Base-by-base conservation (phyloP, 2,888 invertebrate genomes). In the Cheilosia impressa region DNA sequence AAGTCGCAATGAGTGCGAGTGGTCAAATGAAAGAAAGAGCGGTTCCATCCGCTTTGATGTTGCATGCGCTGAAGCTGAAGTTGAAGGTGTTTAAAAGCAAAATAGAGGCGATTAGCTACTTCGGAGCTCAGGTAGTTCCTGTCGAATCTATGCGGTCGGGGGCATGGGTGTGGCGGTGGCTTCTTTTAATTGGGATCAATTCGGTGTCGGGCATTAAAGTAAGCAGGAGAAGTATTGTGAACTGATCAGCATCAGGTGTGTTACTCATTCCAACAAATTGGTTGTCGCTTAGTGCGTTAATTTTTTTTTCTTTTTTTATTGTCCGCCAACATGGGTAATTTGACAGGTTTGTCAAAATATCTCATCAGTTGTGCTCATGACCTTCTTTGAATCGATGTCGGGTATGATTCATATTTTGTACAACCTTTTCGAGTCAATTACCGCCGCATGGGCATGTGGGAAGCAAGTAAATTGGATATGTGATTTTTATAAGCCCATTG, bases 331-430 rank as follows among this genome's bases (percentile, higher is more conserved):
- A 76, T 58, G 38, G 71, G 81, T 81, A 72, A 85, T 85, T 72
- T 85, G 85, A 85, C 85, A 85, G 81, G 52, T 72, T 85, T 85
- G 85, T 85, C 85, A 85, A 85, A 85, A 85, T 76, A 85, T 63
- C 57, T 50, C 52, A 80, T 79, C 62, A 63, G 66, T 55, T 62
- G 55, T 71, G 53, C 65, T 60, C 57, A 76, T 80, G 76, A 81
- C 76, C 66, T 75, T 69, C 69, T 63, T 76, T 19, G 19, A 69
- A 68, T 66, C 79, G 72, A 66, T 62, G 65, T 62, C 73, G 69
- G 71, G 77, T 58, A 65, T 71, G 71, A 80, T 41, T 73, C 75
- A 69, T 43, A 45, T 63, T 57, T 22, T 52, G 38, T 15, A 43
- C 57, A 52, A 41, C 60, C 53, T 53, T 68, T 53, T 9, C 47